Base-by-base conservation (phyloP, 2,888 invertebrate species). In the Melieria crassipennis region DNA sequence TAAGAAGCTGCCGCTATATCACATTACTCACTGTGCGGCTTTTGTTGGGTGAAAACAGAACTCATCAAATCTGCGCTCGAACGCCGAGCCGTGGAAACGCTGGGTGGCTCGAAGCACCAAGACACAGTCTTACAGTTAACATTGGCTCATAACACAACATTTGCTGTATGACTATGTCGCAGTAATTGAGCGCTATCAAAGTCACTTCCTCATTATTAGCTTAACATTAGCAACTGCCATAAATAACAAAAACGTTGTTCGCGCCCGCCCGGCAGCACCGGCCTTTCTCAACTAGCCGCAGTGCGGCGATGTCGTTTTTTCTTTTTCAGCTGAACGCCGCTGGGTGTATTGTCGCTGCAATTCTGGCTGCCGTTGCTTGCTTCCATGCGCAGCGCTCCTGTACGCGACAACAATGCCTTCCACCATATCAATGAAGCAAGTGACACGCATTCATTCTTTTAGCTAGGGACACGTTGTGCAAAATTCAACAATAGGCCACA, bases 41-140 rank as follows among this genome's bases (percentile, higher is more conserved):
- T 30, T 30, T 30, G 30, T 30, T 30, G 30, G 2, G 30, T 30
- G 30, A 30, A 30, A 30, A 30, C 30, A 3, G 2, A 30, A 30
- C 30, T 30, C 30, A 30, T 30, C 30, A 30, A 30, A 30, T 30
- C 30, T 30, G 30, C 30, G 30, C 30, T 30, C 30, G 30, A 30
- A 30, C 30, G 30, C 30, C 30, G 30, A 30, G 30, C 30, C 30
- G 30, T 30, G 30, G 3, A 30, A 7, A 65, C 70, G 70, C 46
- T 70, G 65, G 70, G 62, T 72, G 47, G 64, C 71, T 78, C 77
- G 71, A 80, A 83, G 79, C 80, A 86, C 84, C 77, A 81, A 87
- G 87, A 87, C 87, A 87, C 87, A 87, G 87, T 87, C 87, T 87
- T 87, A 87, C 87, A 87, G 87, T 87, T 87, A 87, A 87, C 87